These are phyloP conservation scores for Erebia palarica DNA, from an alignment of 2,888 invertebrate species.

Conservation along the genomic window DNA sequence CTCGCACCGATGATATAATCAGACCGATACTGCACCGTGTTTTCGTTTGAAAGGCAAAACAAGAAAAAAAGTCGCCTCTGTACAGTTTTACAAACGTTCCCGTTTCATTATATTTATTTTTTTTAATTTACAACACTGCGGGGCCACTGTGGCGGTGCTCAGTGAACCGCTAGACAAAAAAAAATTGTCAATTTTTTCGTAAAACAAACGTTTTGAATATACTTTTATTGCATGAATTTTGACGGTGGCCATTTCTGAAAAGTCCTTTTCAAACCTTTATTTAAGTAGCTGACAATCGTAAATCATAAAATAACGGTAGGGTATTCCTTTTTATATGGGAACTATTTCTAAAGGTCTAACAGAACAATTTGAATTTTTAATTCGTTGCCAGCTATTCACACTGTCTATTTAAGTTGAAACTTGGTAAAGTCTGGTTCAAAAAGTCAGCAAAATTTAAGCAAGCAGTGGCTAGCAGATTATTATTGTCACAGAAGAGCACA, in stretches of 20 bases:
- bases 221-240: conserved; percentile 69
- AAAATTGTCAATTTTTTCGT: conserved; percentile 58
- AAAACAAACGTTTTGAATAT: conserved; percentile 60
- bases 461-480: too few relatives aligned
- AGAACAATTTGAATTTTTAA: conserved; percentile 16
- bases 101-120: conserved; percentile 59
- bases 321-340: not conserved
- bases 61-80: conserved; percentile 50
- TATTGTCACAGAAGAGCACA: too few relatives aligned
- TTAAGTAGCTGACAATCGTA: conserved; percentile 59
- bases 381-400: not conserved
- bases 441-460: too few relatives aligned
- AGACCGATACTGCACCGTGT: not conserved
- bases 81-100: conserved; percentile 74
- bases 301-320: conserved; percentile 49
- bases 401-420: conserved; percentile 5
- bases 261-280: conserved; percentile 54
- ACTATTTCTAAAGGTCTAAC: not conserved
- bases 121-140: conserved; percentile 69
- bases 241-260: conserved; percentile 67
- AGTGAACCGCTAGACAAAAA: conserved; percentile 55
- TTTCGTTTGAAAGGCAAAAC: conserved; percentile 29
- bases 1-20: not conserved
- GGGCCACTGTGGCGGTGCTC: conserved; percentile 66
- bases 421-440: not conserved